A percentile compares a stretch with the other conserved stretches of the same genome.
These are phyloP conservation scores for Eleginops maclovinus DNA, from an alignment of 2,113 vertebrate species.

Conservation along the genomic window DNA sequence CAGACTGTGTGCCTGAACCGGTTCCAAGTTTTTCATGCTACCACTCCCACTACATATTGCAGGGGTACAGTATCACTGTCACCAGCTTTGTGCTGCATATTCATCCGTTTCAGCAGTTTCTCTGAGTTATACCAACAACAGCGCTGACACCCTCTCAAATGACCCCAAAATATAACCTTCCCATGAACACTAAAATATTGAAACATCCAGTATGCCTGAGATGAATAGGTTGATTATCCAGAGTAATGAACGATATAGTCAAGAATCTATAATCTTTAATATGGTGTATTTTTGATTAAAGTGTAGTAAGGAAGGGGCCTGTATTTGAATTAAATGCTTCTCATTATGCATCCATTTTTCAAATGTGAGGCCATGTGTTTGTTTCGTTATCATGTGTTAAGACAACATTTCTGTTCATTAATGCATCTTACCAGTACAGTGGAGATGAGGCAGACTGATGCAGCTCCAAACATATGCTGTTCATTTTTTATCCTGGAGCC, in stretches of 20 bases:
- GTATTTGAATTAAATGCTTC: background rate
- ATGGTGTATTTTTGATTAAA: background rate
- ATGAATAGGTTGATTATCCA: slow-evolving; percentile 6
- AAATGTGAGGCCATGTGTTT: slow-evolving; percentile 18
- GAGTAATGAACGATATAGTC: background rate
- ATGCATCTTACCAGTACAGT: slow-evolving; percentile 19
- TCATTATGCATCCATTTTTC: background rate
- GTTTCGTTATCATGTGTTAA: slow-evolving; percentile 7
- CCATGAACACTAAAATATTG: background rate
- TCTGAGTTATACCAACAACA: slow-evolving; percentile 43
- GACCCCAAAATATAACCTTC: slow-evolving; percentile 7
- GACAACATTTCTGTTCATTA: slow-evolving; percentile 40
- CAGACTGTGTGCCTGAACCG: slow-evolving; percentile 76
- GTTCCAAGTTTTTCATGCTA: slow-evolving; percentile 73
- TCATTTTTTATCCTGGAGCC: slow-evolving; percentile 48
- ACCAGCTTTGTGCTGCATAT: slow-evolving; percentile 63
- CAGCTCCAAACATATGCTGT: slow-evolving; percentile 59
- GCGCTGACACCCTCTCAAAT: slow-evolving; percentile 27
- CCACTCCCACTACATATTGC: slow-evolving; percentile 75
- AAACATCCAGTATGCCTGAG: background rate
- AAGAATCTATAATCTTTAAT: background rate
- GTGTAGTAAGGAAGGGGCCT: background rate
- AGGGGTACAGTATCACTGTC: slow-evolving; percentile 60
- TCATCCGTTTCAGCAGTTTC: slow-evolving; percentile 62
- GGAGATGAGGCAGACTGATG: slow-evolving; percentile 45